phyloP scores from a whole-genome alignment of 2,113 vertebrate species.

The Notarius quadriscutis region DNA sequence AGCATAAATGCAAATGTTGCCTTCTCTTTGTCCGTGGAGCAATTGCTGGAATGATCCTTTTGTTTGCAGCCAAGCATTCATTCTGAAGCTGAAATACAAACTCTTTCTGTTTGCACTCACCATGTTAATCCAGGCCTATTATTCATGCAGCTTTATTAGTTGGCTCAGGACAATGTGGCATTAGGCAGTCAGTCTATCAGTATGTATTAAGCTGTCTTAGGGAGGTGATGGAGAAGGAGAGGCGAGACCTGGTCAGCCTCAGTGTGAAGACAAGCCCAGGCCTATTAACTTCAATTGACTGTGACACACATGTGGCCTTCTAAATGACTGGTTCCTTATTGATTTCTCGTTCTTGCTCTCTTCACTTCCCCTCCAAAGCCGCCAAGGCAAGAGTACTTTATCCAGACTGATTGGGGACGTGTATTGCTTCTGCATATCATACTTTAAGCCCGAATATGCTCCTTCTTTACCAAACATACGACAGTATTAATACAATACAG shows the following conservation, averaged over 20 bases:
- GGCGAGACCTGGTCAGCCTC: conserved; percentile 75
- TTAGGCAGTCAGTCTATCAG: conserved; percentile 73
- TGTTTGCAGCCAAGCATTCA: conserved; percentile 29
- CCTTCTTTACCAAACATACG: not conserved
- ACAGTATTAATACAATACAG: not conserved
- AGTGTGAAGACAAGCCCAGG: conserved; percentile 83
- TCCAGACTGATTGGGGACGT: conserved; percentile 90
- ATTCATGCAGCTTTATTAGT: conserved; percentile 54
- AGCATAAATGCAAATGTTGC: not conserved
- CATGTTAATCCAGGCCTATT: conserved; percentile 47
- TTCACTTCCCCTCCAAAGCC: conserved; percentile 90
- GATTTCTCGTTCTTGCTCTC: conserved; percentile 94
- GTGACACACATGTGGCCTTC: conserved; percentile 97
- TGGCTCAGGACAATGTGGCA: conserved; percentile 70
- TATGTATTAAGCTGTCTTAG: conserved; percentile 78
- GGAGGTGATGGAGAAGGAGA: conserved; percentile 54
- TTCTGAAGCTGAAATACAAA: conserved; percentile 40
- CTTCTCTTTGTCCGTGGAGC: not conserved
- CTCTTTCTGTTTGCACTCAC: conserved; percentile 33
- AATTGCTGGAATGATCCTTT: conserved; percentile 14
- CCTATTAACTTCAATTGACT: conserved; percentile 99
- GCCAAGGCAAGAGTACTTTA: conserved; percentile 95
- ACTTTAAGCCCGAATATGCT: conserved; percentile 66
- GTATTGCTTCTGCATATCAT: conserved; percentile 85
- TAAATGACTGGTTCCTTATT: conserved; percentile 97